These are phyloP conservation scores for Porites lutea DNA, from an alignment of 64 coral and sea anemone species.

Conservation along the genomic window DNA sequence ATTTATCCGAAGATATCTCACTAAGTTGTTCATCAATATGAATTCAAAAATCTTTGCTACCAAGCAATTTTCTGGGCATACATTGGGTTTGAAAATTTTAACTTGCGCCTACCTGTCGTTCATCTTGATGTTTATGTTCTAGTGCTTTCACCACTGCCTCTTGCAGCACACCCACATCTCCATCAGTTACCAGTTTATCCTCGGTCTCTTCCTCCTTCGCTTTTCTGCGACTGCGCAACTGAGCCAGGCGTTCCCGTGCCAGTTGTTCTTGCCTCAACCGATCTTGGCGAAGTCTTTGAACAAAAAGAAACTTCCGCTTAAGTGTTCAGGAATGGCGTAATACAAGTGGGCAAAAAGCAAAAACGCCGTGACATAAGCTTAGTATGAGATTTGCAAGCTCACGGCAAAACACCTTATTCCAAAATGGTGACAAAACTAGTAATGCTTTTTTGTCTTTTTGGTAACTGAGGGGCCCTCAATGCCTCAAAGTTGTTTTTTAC, in stretches of 20 bases:
- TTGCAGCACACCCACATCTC: slow-evolving; percentile 74
- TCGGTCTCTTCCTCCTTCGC: slow-evolving; percentile 48
- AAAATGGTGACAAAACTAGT: no score
- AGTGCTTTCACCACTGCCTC: slow-evolving; percentile 80
- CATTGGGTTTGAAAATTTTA: not conserved
- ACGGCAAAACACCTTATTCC: no score
- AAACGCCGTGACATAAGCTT: not conserved
- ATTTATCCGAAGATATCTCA: no score
- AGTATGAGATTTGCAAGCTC: no score
- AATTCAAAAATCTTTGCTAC: no score
- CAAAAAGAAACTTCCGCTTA: not conserved
- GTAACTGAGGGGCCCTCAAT: no score
- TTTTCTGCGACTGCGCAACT: slow-evolving; percentile 66
- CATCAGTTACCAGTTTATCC: slow-evolving; percentile 83
- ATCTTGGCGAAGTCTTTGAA: slow-evolving; percentile 78
- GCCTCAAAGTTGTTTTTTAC: no score
- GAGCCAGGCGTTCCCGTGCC: slow-evolving; percentile 87
- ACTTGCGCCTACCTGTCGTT: slow-evolving; percentile 67
- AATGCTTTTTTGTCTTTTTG: no score
- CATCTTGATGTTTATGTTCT: slow-evolving; percentile 81
- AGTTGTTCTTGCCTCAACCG: slow-evolving; percentile 82
- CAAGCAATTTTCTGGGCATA: not conserved
- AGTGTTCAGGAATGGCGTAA: not conserved
- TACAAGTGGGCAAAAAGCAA: not conserved
- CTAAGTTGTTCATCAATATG: no score